phyloP scores from a whole-genome alignment of 2,113 vertebrate species.

The Ailuropoda melanoleuca region DNA sequence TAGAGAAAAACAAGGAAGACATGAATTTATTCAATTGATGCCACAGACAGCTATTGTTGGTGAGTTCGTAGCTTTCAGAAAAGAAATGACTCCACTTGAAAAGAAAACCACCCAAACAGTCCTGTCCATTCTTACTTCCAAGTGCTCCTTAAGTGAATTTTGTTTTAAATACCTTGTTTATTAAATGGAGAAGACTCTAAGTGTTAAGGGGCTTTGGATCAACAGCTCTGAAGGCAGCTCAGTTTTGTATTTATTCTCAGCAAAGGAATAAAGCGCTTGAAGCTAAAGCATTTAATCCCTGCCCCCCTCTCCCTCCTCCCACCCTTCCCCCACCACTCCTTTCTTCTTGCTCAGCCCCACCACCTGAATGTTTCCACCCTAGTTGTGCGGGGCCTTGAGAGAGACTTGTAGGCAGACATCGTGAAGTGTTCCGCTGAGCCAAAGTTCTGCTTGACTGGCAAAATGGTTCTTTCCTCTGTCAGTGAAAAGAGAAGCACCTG shows the following conservation, averaged over 20 bases:
- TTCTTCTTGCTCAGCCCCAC: rapidly evolving
- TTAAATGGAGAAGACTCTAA: not conserved
- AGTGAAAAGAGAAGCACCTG: not conserved
- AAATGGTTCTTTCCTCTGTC: not conserved
- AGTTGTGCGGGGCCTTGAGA: not conserved
- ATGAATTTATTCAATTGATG: not conserved
- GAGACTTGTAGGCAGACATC: not conserved
- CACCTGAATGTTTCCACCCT: not conserved
- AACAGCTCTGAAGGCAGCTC: not conserved
- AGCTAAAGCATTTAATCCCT: not conserved
- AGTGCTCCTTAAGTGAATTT: slow-evolving; percentile 2
- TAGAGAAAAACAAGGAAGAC: not conserved
- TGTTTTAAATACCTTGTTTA: slow-evolving; percentile 28
- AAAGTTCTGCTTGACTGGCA: not conserved
- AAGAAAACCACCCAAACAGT: not conserved
- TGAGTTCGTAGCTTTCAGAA: slow-evolving; percentile 20
- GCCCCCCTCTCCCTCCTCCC: rapidly evolving
- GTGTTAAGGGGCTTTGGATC: not conserved
- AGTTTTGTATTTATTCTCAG: slow-evolving; percentile 5
- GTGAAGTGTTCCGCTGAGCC: not conserved
- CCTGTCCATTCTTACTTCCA: not conserved
- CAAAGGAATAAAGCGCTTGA: not conserved
- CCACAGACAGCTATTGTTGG: not conserved
- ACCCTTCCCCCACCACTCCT: rapidly evolving
- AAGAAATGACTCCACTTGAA: not conserved